A percentile compares a stretch with the other conserved stretches of the same genome.
These are phyloP conservation scores for Dendrophyllia cribrosa DNA, from an alignment of 64 coral and sea anemone genomes.

Conservation along the genomic window DNA sequence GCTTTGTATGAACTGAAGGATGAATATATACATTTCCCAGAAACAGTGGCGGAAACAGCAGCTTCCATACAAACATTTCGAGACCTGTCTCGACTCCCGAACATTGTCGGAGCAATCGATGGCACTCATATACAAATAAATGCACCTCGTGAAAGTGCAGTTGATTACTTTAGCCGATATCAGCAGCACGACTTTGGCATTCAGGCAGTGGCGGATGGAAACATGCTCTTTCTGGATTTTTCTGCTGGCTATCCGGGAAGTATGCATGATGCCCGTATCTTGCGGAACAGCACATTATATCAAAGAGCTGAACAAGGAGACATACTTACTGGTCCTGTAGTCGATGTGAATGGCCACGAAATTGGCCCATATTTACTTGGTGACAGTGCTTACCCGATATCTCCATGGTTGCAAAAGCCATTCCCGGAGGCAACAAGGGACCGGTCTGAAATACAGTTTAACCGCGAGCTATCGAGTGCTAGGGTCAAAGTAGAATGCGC, in stretches of 20 bases:
- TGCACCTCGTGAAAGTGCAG: conserved; percentile 19
- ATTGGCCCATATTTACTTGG: conserved; percentile 52
- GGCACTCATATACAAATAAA: conserved; percentile 20
- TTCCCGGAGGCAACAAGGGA: conserved; percentile 60
- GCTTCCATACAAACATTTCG: conserved; percentile 48
- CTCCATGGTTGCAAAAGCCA: conserved; percentile 69
- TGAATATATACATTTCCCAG: conserved; percentile 57
- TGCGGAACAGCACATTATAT: conserved; percentile 38
- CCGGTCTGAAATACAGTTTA: conserved; percentile 21
- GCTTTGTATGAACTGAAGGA: conserved; percentile 38
- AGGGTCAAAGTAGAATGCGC: conserved; percentile 60
- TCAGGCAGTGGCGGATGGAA: conserved; percentile 5
- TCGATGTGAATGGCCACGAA: conserved; percentile 8
- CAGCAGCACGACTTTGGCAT: conserved; percentile 30
- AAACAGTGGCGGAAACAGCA: conserved; percentile 28
- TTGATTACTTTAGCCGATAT: conserved; percentile 27
- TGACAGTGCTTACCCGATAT: conserved; percentile 48
- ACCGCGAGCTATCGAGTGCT: conserved; percentile 35
- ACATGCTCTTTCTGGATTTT: conserved; percentile 18
- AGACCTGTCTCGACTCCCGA: conserved; percentile 49
- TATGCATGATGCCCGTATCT: conserved; percentile 43
- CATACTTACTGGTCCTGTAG: conserved; percentile 32
- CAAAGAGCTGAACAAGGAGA: conserved; percentile 47
- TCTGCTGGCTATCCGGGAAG: conserved; percentile 46
- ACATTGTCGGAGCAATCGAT: conserved; percentile 55